Conservation (phyloP, 2,888 invertebrate genomes). For the Tachina grossa region DNA sequence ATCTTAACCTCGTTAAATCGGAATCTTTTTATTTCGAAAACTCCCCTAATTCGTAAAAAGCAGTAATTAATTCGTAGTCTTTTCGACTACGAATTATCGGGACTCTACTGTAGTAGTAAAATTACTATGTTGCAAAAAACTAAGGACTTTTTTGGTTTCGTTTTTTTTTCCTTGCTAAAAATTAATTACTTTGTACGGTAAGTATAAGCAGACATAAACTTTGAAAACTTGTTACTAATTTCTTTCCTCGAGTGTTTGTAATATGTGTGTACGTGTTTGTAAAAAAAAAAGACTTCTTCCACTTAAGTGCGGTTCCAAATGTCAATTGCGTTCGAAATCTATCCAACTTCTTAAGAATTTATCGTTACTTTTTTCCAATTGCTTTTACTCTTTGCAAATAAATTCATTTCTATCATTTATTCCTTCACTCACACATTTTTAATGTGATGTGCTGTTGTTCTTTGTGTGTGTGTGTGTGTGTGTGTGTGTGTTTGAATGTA, state of each 20-base stretch:
- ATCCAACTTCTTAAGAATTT: slow-evolving; percentile 69
- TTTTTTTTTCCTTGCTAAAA: no score
- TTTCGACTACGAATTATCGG: no score
- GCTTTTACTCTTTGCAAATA: slow-evolving; percentile 32
- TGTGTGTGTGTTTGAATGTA: not conserved
- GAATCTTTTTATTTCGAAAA: no score
- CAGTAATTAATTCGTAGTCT: no score
- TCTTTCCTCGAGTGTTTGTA: slow-evolving; percentile 37
- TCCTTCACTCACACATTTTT: slow-evolving; percentile 60
- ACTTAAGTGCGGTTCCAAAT: slow-evolving; percentile 75
- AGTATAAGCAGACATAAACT: no score
- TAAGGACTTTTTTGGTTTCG: no score
- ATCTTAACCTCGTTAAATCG: no score
- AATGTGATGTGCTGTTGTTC: slow-evolving; percentile 39
- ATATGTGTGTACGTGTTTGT: slow-evolving; percentile 16
- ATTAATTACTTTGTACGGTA: no score
- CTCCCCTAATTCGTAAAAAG: no score
- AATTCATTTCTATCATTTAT: slow-evolving; percentile 56
- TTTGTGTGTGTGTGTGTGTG: slow-evolving; percentile 10
- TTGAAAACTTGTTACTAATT: not conserved
- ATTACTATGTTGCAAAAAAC: no score
- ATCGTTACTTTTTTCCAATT: slow-evolving; percentile 44
- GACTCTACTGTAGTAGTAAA: no score
- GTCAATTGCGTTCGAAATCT: slow-evolving; percentile 73
- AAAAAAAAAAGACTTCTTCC: slow-evolving; percentile 56